phyloP scores from a whole-genome alignment of 1,140 invertebrate species.

The Neodiprion fabricii region DNA sequence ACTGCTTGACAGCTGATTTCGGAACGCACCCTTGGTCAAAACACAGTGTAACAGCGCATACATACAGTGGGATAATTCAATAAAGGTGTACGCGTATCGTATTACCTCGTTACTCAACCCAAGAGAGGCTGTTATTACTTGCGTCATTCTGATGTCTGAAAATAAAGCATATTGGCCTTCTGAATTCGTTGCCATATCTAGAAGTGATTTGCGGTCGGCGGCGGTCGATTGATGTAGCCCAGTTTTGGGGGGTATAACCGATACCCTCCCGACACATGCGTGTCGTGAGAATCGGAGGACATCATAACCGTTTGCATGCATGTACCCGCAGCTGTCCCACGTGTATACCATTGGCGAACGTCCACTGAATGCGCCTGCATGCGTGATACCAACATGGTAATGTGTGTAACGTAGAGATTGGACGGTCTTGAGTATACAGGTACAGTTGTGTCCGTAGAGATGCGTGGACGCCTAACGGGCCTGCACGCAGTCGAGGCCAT shows the following conservation, averaged over 20 bases:
- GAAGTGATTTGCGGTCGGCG: slow-evolving; percentile 3
- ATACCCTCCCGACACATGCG: not conserved
- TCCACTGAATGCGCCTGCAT: not conserved
- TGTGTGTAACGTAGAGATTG: not conserved
- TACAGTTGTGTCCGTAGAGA: not conserved
- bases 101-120: not conserved
- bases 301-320: not conserved
- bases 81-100: not conserved
- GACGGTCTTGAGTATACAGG: not conserved
- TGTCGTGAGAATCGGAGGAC: not conserved
- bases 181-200: slow-evolving; percentile 5
- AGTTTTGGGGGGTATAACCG: not conserved
- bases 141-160: not conserved
- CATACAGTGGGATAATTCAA: too few species aligned
- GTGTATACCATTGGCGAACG: not conserved
- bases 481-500: not conserved
- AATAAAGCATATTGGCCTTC: not conserved
- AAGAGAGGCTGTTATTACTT: not conserved
- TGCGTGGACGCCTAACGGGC: not conserved
- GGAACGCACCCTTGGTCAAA: too few species aligned
- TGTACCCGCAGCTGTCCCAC: not conserved
- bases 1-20: too few species aligned
- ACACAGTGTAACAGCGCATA: too few species aligned
- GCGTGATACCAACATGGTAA: too few species aligned
- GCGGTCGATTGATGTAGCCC: not conserved